Percentiles rank a stretch among this genome's conserved stretches.
These are phyloP conservation scores for Deilephila porcellus DNA, from an alignment of 2,888 invertebrate species.

Conservation along the genomic window DNA sequence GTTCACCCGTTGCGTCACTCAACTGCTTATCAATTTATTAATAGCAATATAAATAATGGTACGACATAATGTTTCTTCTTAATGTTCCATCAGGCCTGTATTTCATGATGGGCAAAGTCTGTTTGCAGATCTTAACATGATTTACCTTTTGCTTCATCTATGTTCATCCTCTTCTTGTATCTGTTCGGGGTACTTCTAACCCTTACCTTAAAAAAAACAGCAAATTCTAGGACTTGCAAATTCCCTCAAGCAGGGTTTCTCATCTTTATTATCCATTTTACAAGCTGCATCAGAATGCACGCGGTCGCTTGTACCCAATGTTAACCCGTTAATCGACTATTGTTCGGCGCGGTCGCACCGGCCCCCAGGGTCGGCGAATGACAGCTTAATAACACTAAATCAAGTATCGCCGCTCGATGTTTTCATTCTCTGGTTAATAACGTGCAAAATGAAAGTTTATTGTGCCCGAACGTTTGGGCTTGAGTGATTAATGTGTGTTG, in stretches of 20 bases:
- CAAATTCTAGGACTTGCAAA: background rate
- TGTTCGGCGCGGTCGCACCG: slow-evolving; percentile 53
- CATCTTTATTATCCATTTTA: slow-evolving; percentile 3
- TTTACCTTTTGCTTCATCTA: no score
- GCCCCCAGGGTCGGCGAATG: slow-evolving; percentile 59
- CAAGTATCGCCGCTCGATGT: slow-evolving; percentile 63
- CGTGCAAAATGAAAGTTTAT: slow-evolving; percentile 65
- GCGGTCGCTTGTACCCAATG: slow-evolving; percentile 12
- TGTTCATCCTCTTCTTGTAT: no score
- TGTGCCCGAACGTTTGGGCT: slow-evolving; percentile 39
- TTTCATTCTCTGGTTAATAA: slow-evolving; percentile 63
- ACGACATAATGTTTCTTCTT: no score
- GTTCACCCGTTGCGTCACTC: no score
- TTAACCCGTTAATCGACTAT: slow-evolving; percentile 45
- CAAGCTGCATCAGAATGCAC: slow-evolving; percentile 8
- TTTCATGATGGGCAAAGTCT: no score
- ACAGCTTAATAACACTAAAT: slow-evolving; percentile 80
- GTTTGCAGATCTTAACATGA: no score
- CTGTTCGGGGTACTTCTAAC: no score
- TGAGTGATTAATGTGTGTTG: slow-evolving; percentile 26
- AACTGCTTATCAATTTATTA: no score
- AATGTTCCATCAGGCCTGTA: no score
- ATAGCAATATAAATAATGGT: no score
- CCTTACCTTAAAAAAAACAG: background rate
- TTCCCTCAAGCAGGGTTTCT: slow-evolving; percentile 4